phyloP scores from a whole-genome alignment of 2,888 invertebrate genomes.

The Trachelus iudaicus region DNA sequence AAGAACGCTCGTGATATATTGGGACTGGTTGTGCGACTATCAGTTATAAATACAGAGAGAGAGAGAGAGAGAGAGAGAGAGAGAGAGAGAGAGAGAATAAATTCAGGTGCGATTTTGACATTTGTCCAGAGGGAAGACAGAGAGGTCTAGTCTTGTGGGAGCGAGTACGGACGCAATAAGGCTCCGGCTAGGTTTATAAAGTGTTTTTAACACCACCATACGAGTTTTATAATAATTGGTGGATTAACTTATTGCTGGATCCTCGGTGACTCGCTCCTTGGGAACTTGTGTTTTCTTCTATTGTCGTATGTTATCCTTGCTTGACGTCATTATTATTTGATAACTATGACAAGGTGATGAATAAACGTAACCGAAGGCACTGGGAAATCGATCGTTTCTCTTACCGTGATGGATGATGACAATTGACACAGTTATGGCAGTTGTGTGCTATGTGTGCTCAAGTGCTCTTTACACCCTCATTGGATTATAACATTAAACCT shows the following conservation, averaged over 20 bases:
- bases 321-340: background rate
- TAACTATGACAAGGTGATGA: constrained; percentile 17
- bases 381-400: constrained; percentile 20
- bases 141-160: background rate
- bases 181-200: background rate
- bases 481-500: constrained; percentile 22
- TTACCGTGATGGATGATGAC: constrained; percentile 22
- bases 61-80: background rate
- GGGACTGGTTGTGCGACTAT: constrained; percentile 3
- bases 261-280: background rate
- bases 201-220: background rate
- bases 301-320: background rate
- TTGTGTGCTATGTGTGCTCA: constrained; percentile 22
- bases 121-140: background rate
- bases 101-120: background rate
- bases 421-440: constrained; percentile 18
- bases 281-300: background rate
- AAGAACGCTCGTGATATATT: constrained; percentile 23
- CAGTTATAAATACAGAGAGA: background rate
- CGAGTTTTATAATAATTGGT: background rate
- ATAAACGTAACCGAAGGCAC: constrained; percentile 13
- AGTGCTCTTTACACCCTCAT: constrained; percentile 19
- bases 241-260: background rate
- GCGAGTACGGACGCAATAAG: background rate
- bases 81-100: background rate